Evolutionary conservation across 2,888 invertebrate genomes (phyloP), one percentile per base, ranked within the genome.

Genomic region (Pharmacophagus antenor): DNA sequence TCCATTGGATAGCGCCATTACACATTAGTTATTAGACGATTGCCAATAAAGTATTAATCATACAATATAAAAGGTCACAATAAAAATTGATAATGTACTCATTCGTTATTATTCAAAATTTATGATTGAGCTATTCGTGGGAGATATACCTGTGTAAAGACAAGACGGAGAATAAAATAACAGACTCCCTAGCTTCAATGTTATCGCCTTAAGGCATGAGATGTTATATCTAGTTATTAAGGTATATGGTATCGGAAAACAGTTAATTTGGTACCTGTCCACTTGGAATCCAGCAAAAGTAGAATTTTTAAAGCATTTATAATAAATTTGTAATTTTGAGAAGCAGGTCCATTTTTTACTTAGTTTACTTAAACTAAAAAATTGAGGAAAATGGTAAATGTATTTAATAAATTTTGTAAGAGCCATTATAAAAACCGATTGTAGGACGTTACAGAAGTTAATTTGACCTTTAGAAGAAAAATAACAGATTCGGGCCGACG

Each of bases 1-100:
- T 81, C 79, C 78, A 82, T 81, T 68, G 66, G 62, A 66, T 62
- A 65, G 66, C 66, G 67, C 68, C 64, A 69, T 69, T 73, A 72
- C 69, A 69, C 65, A 53, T 70, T 71, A 69, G 70, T 74, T 72
- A 76, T 76, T 73, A 76, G 76, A 79, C 72, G 75, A 71, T 71
- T 65, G 67, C 68, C 72, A 70, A 69, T 69, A 67, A 66, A 65
- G 58, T 62, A 66, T 56, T 55, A 61, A 31, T 23, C 10, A 50
- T 50, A 27, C 12, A 56, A 44, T 25, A 55, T 48, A 49, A 23
- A 27, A 47, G 48, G 23, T 46, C 21, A 61, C 31, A 55, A 60
- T 52, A 44, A 47, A 51, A 15, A 37, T 37, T 15, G 4, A 15
- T 37, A n/a, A n/a, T n/a, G 7, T 27, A n/a, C n/a, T n/a, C n/a